Conservation (phyloP, 2,888 invertebrate species). For the Cheilosia vernalis region DNA sequence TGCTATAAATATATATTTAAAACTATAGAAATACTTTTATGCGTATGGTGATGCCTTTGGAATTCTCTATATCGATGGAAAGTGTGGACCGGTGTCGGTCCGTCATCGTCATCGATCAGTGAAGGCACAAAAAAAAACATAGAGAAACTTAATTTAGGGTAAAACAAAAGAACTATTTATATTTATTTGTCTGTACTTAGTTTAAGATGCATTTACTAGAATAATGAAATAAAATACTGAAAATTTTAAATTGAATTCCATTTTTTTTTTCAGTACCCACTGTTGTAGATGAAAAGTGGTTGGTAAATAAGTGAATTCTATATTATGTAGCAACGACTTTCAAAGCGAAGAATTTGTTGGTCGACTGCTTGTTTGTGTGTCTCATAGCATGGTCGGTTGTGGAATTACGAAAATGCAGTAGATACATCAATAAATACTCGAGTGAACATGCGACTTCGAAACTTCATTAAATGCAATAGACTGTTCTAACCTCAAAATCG, state of each 20-base stretch:
- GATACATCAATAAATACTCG: too few species aligned
- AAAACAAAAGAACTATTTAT: slow-evolving; percentile 60
- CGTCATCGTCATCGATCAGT: slow-evolving; percentile 6
- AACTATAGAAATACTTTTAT: slow-evolving; percentile 33
- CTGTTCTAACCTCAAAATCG: too few species aligned
- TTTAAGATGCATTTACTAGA: slow-evolving; percentile 83
- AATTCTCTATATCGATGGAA: slow-evolving; percentile 9
- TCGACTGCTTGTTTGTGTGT: too few species aligned
- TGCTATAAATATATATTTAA: slow-evolving; percentile 49
- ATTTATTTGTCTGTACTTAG: slow-evolving; percentile 79
- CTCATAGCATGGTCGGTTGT: too few species aligned
- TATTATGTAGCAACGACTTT: too few species aligned
- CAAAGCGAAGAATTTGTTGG: too few species aligned
- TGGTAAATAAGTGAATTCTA: too few species aligned
- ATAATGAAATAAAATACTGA: slow-evolving; percentile 77
- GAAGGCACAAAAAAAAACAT: slow-evolving; percentile 41
- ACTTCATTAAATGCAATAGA: too few species aligned
- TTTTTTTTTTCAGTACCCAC: background rate
- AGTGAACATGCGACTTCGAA: too few species aligned
- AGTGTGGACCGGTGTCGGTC: background rate
- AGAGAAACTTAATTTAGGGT: slow-evolving; percentile 53
- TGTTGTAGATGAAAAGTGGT: too few species aligned
- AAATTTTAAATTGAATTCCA: slow-evolving; percentile 59
- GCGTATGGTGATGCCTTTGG: slow-evolving; percentile 51
- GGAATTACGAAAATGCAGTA: too few species aligned